Evolutionary conservation across 2,797 vertebrate genomes (phyloP), one percentile per base, ranked within the genome.

Genomic region (Rhyacichthys aspro): DNA sequence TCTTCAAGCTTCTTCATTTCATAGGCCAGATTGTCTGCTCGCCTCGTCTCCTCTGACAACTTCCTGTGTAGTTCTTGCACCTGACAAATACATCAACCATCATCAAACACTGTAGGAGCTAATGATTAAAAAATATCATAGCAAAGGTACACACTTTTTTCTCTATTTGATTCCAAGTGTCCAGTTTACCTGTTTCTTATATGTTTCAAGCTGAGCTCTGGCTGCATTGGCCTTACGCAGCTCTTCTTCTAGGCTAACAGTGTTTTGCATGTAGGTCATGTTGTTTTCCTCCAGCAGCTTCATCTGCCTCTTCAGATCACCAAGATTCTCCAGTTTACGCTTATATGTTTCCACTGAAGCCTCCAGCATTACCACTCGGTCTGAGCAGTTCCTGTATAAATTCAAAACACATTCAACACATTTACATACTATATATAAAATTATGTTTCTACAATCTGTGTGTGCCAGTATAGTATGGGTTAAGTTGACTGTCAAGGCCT

Each of bases 241-340:
- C 61, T 99, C 98, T 45, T 99, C 96, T 85, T 99, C 97, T 78
- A 99, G 85, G 43, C 94, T 95, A 67, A 98, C 94, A 0, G 95
- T 98, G 78, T 98, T 98, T 43, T 98, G 95, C 98, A 98, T 96
- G 83, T 98, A 98, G 76, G 94, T 96, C 93, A 95, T 94, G 81
- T 98, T 98, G 63, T 96, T 96, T 81, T 99, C 96, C 75, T 99
- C 97, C 81, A 99, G 88, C 33, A 94, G 93, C 76, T 96, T 98
- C 82, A 99, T 93, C 81, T 99, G 98, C 70, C 95, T 92, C 77
- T 95, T 94, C 66, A 99, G 92, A 79, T 98, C 96, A 9, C 93
- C 95, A 38, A 99, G 89, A 65, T 96, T 96, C 82, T 98, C 96
- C 56, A 99, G 91, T 67, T 98, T 99, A 77, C 96, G 96, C 60